Conservation (phyloP, 2,888 invertebrate species). For the Hoplodrina blanda region DNA sequence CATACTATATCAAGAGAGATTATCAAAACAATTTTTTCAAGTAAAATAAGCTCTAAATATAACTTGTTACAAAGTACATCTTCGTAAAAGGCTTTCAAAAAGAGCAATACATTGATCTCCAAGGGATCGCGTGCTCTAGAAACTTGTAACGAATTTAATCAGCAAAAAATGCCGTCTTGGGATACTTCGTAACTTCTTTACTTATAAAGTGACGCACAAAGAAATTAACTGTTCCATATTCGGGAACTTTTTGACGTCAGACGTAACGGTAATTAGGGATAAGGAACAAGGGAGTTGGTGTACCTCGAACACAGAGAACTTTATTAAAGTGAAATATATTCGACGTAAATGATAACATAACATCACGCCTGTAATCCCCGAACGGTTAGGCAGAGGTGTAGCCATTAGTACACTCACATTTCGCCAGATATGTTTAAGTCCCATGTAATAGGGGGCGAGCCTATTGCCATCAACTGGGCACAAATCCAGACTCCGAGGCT, state of each 20-base stretch:
- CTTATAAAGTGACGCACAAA: constrained; percentile 23
- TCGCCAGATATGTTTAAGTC: too few relatives aligned
- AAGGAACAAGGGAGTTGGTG: neutral
- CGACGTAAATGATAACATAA: too few relatives aligned
- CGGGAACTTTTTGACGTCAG: constrained; percentile 8
- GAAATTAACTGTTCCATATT: constrained; percentile 21
- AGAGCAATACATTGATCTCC: constrained; percentile 8
- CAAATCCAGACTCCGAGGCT: too few relatives aligned
- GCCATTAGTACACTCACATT: too few relatives aligned
- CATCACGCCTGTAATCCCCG: too few relatives aligned
- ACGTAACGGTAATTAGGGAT: constrained; percentile 20
- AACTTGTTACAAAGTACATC: neutral
- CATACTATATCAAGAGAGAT: too few relatives aligned
- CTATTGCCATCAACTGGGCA: too few relatives aligned
- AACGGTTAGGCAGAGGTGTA: too few relatives aligned
- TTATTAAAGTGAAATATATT: neutral
- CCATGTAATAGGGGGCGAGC: too few relatives aligned
- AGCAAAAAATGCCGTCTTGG: constrained; percentile 16
- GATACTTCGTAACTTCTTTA: constrained; percentile 13
- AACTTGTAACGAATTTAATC: constrained; percentile 34
- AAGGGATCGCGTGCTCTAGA: neutral
- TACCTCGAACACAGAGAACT: neutral
- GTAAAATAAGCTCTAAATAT: too few relatives aligned
- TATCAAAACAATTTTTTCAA: too few relatives aligned
- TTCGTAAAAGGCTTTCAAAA: neutral